Base-by-base conservation (phyloP, 2,113 vertebrate species). In the Anguilla japonica region DNA sequence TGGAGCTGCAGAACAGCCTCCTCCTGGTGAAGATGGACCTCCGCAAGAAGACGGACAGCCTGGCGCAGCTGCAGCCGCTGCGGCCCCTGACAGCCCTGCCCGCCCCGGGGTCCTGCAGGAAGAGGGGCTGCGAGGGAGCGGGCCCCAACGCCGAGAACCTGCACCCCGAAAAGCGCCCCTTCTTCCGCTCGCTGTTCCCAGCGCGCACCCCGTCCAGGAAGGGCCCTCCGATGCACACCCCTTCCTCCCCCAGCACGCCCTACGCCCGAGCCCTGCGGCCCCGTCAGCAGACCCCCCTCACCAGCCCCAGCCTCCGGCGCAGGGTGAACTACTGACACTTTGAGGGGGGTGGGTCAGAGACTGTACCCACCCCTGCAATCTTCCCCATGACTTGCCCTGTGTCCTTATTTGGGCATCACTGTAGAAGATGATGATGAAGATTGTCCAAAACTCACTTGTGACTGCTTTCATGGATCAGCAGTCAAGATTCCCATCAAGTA, bases 1-100 rank as follows among this genome's bases (percentile, higher is more conserved):
- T 96, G 92, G 98, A 99, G 91, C 96, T 99, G 41, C 98, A 99
- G 91, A 99, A 97, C 39, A 96, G 96, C 89, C 95, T 99, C 94
- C 92, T 94, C 88, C 93, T 99, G 86, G 96, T 99, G 41, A 99
- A 98, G 92, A 93, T 97, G 41, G 97, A 98, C 87, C 91, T 99
- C 84, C 94, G 95, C 88, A 96, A 94, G 88, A 98, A 98, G 90
- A 96, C 94, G 0, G 93, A 96, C 71, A 95, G 94, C 84, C 96
- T 97, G 16, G 94, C 95, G 0, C 96, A 96, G 86, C 84, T 82
- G 0, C 90, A 91, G 83, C 16, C 16, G 22, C 67, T 79, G 6
- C 95, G 96, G 88, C 95, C 97, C 71, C 92, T 96, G 9, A 92
- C 94, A 0, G 93, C 95, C 29, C 91, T 93, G 0, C 94, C 91